These are phyloP conservation scores for Philereme transversata DNA, from an alignment of 2,888 invertebrate species.

Conservation along the genomic window DNA sequence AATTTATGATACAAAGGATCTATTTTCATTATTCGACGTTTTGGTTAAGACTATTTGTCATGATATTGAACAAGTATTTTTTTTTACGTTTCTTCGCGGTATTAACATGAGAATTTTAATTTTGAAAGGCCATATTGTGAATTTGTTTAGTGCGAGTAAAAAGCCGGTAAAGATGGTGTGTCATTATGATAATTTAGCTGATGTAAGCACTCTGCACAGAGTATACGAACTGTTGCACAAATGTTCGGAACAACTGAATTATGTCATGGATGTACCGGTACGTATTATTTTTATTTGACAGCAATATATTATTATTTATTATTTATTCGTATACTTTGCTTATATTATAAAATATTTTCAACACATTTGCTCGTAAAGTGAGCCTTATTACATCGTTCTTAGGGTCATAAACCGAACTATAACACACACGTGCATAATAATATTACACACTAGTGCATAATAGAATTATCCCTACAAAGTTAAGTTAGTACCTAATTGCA, in stretches of 20 bases:
- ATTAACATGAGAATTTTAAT: slow-evolving; percentile 55
- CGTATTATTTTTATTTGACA: slow-evolving; percentile 26
- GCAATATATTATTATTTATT: too few species aligned
- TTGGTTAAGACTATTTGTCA: slow-evolving; percentile 48
- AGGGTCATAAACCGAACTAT: too few species aligned
- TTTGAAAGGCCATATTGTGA: slow-evolving; percentile 57
- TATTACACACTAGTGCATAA: too few species aligned
- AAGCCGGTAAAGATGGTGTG: slow-evolving; percentile 32
- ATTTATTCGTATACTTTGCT: too few species aligned
- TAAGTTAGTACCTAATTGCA: too few species aligned
- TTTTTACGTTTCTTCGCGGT: slow-evolving; percentile 50
- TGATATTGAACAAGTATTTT: slow-evolving; percentile 60
- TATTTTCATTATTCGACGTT: not conserved
- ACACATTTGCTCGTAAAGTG: too few species aligned
- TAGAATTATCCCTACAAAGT: too few species aligned
- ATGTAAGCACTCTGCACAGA: slow-evolving; percentile 57
- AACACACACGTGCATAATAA: too few species aligned
- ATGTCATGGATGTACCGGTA: slow-evolving; percentile 66
- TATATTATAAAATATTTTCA: too few species aligned
- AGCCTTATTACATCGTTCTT: too few species aligned
- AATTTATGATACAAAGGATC: not conserved
- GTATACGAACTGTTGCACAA: slow-evolving; percentile 64
- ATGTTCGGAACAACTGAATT: slow-evolving; percentile 61
- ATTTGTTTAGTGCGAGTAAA: slow-evolving; percentile 43
- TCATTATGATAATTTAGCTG: slow-evolving; percentile 52